Evolutionary conservation across 2,888 invertebrate species (phyloP), one percentile per base, ranked within the genome.

Genomic region (Congeria kusceri): DNA sequence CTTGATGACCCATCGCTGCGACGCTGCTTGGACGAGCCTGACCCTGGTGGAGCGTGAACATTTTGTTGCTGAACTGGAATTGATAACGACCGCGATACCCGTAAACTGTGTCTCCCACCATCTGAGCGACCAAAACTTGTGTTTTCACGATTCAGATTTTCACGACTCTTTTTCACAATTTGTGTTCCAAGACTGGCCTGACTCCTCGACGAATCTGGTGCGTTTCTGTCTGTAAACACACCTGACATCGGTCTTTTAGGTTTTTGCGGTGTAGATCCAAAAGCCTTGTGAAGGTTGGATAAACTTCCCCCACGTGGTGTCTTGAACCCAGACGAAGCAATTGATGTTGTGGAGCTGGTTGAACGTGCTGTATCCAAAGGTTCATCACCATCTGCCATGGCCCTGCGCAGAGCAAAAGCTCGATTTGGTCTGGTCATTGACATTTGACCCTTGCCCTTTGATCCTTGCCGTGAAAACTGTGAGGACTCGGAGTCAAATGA

Each of bases 321-420:
- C 68, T 74, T 70, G 56, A 80, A 74, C 23, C 80, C 71, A 23
- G 80, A 65, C 57, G 85, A 82, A n/a, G 74, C 68, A 20, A 64
- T 72, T 56, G 53, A 67, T 49, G 80, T 76, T 57, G 53, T 70
- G 39, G 79, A 77, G 18, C 74, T 46, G 13, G 80, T 65, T 47
- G 83, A 75, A 20, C 82, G 62, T 29, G 89, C 65, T 27, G 83
- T 77, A 23, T 86, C 77, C 18, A 53, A 18, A 39, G 72, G 77
- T 57, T 83, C 76, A 59, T 84, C 87, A 56, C 81, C 84, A 59
- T 88, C 91, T 53, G 91, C 88, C 84, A 95, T 93, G n/a, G 95
- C 95, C 93, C 96, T 87, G 87, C 96, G 94, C 94, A 96, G 94
- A 91, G 96, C 94, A 86, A 93, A 94, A n/a, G 96, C 96, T 84